Conservation (phyloP, 2,888 invertebrate species). For the Mythimna loreyi region DNA sequence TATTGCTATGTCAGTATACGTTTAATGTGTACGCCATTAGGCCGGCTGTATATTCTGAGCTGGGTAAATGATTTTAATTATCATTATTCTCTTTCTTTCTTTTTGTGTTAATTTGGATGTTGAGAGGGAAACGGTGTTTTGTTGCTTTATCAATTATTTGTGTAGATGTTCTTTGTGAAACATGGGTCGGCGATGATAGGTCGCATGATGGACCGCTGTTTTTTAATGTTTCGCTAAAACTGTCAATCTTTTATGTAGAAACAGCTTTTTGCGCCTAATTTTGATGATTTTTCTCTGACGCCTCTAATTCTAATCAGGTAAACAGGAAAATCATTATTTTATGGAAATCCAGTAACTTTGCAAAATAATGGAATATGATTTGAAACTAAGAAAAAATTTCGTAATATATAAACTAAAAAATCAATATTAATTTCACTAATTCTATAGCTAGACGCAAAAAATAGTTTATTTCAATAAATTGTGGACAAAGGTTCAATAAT, state of each 20-base stretch:
- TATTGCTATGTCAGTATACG: slow-evolving; percentile 49
- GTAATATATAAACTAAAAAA: no score
- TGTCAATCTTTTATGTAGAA: background rate
- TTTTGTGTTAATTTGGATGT: slow-evolving; percentile 50
- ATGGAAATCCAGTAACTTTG: no score
- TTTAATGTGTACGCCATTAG: slow-evolving; percentile 53
- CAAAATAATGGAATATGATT: no score
- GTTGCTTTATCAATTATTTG: slow-evolving; percentile 16
- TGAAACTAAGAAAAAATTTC: no score
- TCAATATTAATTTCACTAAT: no score
- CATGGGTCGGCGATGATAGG: background rate
- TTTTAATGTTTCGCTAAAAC: background rate
- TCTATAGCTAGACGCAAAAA: no score
- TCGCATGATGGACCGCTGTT: background rate
- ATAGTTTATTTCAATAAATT: no score
- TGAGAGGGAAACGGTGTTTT: slow-evolving; percentile 13
- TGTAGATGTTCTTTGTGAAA: background rate
- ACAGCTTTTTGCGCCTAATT: background rate
- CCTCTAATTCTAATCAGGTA: no score
- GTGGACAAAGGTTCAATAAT: no score
- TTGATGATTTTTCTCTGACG: background rate
- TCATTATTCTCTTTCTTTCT: slow-evolving; percentile 39
- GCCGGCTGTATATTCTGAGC: slow-evolving; percentile 43
- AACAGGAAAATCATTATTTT: no score
- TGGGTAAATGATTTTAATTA: slow-evolving; percentile 59